Percentiles rank a stretch among this genome's conserved stretches.
Evolutionary conservation across 2,113 vertebrate genomes (phyloP).

Genomic region (Callionymus lyra): DNA sequence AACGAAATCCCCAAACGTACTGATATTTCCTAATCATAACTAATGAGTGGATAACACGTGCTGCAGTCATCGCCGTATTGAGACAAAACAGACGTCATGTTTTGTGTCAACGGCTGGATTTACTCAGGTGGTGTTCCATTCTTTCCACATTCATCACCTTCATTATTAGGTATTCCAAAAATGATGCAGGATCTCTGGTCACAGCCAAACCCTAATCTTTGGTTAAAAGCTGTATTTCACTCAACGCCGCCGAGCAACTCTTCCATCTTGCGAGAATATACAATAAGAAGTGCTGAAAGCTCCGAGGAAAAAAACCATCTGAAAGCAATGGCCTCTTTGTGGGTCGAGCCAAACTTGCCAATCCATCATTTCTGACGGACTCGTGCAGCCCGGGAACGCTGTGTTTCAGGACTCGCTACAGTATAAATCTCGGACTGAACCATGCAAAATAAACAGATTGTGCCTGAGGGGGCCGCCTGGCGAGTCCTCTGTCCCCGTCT

Average conservation of each 20-base stretch:
- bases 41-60: too few relatives aligned
- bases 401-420: slow-evolving; percentile 20
- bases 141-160: slow-evolving; percentile 43
- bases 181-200: slow-evolving; percentile 36
- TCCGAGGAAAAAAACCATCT: slow-evolving; percentile 34
- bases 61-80: too few relatives aligned
- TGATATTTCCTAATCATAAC: too few relatives aligned
- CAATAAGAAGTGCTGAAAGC: slow-evolving; percentile 37
- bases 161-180: slow-evolving; percentile 48
- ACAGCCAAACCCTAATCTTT: slow-evolving; percentile 53
- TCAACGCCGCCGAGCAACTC: slow-evolving; percentile 23
- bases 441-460: slow-evolving; percentile 7
- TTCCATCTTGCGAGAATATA: slow-evolving; percentile 23
- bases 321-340: slow-evolving; percentile 29
- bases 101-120: slow-evolving; percentile 49
- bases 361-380: slow-evolving; percentile 24
- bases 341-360: slow-evolving; percentile 30
- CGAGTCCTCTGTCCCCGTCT: slow-evolving; percentile 29
- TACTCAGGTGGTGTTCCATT: slow-evolving; percentile 12
- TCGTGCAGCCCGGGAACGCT: slow-evolving; percentile 7
- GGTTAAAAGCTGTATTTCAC: slow-evolving; percentile 46
- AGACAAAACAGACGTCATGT: slow-evolving; percentile 26
- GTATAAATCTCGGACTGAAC: slow-evolving; percentile 18
- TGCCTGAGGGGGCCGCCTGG: slow-evolving; percentile 45
- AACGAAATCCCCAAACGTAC: too few relatives aligned